Evolutionary conservation across 2,797 vertebrate species (phyloP).

Genomic region (Psittacula derbiana): DNA sequence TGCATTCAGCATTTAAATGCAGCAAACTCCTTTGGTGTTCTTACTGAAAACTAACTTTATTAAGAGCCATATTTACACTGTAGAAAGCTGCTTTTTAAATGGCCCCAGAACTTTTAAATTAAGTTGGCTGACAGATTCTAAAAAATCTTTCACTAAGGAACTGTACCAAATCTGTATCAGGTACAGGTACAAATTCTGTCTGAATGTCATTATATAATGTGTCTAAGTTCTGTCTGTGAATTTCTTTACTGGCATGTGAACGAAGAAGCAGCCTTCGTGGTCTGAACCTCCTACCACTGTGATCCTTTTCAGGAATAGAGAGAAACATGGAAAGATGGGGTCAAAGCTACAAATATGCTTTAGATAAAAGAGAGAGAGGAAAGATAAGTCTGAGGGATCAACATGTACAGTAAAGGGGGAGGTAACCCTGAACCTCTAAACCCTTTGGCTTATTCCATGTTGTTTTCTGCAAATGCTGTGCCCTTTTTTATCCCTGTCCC

Average conservation of each 20-base stretch:
- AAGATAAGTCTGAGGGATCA: background rate
- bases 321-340: background rate
- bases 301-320: background rate
- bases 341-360: background rate
- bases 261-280: background rate
- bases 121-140: background rate
- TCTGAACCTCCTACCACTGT: background rate
- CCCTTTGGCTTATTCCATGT: background rate
- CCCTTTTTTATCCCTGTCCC: background rate
- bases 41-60: background rate
- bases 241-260: background rate
- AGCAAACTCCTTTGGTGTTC: background rate
- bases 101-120: background rate
- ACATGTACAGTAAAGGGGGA: background rate
- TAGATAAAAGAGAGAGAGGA: background rate
- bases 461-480: background rate
- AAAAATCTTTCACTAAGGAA: background rate
- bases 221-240: background rate
- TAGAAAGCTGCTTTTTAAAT: constrained; percentile 4
- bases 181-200: background rate
- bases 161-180: background rate
- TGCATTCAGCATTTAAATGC: background rate
- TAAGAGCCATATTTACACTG: background rate
- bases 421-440: background rate
- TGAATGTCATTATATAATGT: background rate